Conservation (phyloP, 2,113 vertebrate genomes). For the Gallinago media region DNA sequence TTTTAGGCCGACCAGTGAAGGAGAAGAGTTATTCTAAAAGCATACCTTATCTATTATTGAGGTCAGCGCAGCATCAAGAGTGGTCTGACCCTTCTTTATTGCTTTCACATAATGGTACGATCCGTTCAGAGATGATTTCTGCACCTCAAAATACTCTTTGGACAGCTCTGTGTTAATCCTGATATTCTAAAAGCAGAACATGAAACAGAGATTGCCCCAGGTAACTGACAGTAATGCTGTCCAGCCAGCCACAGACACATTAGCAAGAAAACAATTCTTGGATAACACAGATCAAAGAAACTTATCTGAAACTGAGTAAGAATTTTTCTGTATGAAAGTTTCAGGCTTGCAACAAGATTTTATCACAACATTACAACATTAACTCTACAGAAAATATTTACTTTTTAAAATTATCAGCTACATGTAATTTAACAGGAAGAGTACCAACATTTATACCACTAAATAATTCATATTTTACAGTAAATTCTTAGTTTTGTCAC, state of each 20-base stretch:
- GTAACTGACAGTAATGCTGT: not conserved
- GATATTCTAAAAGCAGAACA: constrained; percentile 82
- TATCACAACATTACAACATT: not conserved
- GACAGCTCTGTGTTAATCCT: constrained; percentile 83
- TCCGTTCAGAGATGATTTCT: constrained; percentile 90
- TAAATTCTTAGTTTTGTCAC: not conserved
- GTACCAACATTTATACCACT: not conserved
- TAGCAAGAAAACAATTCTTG: not conserved
- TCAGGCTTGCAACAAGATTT: not conserved
- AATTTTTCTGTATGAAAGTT: not conserved
- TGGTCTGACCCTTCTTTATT: constrained; percentile 82
- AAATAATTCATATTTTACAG: not conserved
- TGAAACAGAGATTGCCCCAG: not conserved
- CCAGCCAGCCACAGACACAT: not conserved
- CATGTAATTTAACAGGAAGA: not conserved
- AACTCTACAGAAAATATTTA: not conserved
- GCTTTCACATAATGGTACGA: constrained; percentile 87
- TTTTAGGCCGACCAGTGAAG: not conserved
- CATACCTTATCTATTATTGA: constrained; percentile 89
- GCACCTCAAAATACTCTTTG: constrained; percentile 84
- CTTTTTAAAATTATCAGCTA: not conserved
- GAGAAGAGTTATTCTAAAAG: not conserved
- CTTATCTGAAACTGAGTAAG: not conserved
- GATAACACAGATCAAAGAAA: not conserved
- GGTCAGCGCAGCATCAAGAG: constrained; percentile 84